Evolutionary conservation across 2,888 invertebrate genomes (phyloP).

Genomic region (Epiperipatus broadwayi): DNA sequence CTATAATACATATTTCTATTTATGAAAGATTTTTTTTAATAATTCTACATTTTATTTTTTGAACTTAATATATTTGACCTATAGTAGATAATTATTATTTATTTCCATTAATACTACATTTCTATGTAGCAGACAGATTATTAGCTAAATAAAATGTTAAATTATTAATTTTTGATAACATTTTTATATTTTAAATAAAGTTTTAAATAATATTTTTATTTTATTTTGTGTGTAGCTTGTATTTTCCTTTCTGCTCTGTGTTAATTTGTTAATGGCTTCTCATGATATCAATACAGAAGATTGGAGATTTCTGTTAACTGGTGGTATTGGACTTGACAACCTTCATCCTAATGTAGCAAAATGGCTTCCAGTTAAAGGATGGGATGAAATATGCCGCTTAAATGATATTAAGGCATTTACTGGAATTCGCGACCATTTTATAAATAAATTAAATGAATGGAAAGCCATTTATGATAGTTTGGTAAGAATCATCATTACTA

Average conservation of each 20-base stretch:
- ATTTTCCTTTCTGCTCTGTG: slow-evolving; percentile 31
- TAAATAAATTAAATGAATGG: slow-evolving; percentile 27
- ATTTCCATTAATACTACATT: too few relatives aligned
- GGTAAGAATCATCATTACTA: slow-evolving; percentile 34
- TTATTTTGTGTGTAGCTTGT: slow-evolving; percentile 24
- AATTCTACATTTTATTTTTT: too few relatives aligned
- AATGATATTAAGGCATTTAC: slow-evolving; percentile 25
- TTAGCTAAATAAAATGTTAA: too few relatives aligned
- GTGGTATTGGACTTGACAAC: slow-evolving; percentile 60
- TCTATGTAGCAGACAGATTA: too few relatives aligned
- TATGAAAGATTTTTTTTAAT: too few relatives aligned
- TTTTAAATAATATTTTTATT: slow-evolving; percentile 5
- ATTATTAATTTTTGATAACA: too few relatives aligned
- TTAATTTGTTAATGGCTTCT: slow-evolving; percentile 29
- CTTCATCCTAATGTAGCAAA: slow-evolving; percentile 52
- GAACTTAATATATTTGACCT: too few relatives aligned
- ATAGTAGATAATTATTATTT: too few relatives aligned
- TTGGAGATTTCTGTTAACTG: slow-evolving; percentile 71
- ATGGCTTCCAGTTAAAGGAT: slow-evolving; percentile 55
- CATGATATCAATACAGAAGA: slow-evolving; percentile 36
- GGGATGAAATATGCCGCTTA: slow-evolving; percentile 36
- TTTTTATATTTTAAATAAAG: slow-evolving; percentile 9
- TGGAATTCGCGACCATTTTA: slow-evolving; percentile 26
- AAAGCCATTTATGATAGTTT: slow-evolving; percentile 46
- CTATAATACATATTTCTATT: too few relatives aligned